Evolutionary conservation across 2,797 vertebrate species (phyloP), one percentile per base, ranked within the genome.

Genomic region (Phataginus tetradactyla): DNA sequence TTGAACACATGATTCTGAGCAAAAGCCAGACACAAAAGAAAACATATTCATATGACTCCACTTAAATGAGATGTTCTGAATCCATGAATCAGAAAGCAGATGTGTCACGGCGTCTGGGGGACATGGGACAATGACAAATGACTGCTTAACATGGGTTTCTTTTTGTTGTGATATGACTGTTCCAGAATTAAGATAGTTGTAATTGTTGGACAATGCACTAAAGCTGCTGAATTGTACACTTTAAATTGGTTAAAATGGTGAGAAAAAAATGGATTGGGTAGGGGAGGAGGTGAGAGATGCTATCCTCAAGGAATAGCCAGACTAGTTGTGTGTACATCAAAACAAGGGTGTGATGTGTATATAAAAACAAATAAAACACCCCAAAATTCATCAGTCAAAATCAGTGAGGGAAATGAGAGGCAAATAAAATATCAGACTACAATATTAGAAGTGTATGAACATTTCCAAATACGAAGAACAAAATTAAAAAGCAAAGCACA

Each of bases 401-500:
- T 63, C 61, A 59, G 63, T 51, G 32, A 89, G 53, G 78, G 51
- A 75, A 91, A 72, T 68, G 12, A 72, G 25, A 89, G 39, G 15
- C 71, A 91, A 88, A 86, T 42, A 88, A 96, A 83, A 68, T 37
- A 45, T 25, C 71, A 74, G 39, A 37, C 32, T 29, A 72, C 96
- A 90, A 55, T 78, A 74, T 55, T 77, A 53, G n/a, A 86, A 79
- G 49, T 59, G 12, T 51, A 18, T 94, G 61, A 85, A 37, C 17
- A 86, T 81, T 94, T 92, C 49, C 53, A 94, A 95, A 69, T 25
- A 79, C 86, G 59, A 85, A 68, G 69, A 85, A 91, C 23, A 95
- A 80, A 87, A 80, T 66, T 90, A 15, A 51, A 95, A 92, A 92
- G 21, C 63, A 74, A 88, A 77, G n/a, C 17, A 21, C 83, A 81